A percentile compares a stretch with the other conserved stretches of the same genome.
phyloP scores from a whole-genome alignment of 2,797 vertebrate genomes.

The Labroides dimidiatus region DNA sequence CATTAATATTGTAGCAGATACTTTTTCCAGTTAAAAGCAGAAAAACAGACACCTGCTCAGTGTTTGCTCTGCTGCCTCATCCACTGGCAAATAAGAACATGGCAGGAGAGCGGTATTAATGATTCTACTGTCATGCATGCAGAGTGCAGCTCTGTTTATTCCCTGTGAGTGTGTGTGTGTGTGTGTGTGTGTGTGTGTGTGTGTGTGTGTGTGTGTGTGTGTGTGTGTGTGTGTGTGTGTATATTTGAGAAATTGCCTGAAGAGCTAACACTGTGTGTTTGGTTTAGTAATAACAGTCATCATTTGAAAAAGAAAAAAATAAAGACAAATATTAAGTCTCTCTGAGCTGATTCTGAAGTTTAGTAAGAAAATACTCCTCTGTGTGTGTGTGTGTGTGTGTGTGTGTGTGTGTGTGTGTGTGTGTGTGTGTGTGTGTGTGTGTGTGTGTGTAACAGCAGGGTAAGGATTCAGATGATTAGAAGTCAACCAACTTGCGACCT shows the following conservation, averaged over 20 bases:
- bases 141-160: conserved; percentile 12
- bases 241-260: no score
- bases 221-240: not conserved
- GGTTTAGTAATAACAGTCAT: not conserved
- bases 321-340: no score
- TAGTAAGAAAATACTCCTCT: no score
- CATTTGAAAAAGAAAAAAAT: no score
- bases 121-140: conserved; percentile 18
- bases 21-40: conserved; percentile 42
- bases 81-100: conserved; percentile 23
- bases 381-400: no score
- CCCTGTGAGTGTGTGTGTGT: not conserved
- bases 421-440: no score
- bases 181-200: not conserved
- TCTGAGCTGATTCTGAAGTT: no score
- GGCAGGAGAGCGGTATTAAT: conserved; percentile 20
- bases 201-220: not conserved
- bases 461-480: no score
- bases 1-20: conserved; percentile 21
- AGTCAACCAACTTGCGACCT: no score
- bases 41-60: conserved; percentile 6
- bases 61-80: conserved; percentile 26
- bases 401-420: no score
- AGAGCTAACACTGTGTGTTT: no score
- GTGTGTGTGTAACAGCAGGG: no score